Evolutionary conservation across 2,797 vertebrate genomes (phyloP), one percentile per base, ranked within the genome.

Genomic region (Sebastes trivittatus): DNA sequence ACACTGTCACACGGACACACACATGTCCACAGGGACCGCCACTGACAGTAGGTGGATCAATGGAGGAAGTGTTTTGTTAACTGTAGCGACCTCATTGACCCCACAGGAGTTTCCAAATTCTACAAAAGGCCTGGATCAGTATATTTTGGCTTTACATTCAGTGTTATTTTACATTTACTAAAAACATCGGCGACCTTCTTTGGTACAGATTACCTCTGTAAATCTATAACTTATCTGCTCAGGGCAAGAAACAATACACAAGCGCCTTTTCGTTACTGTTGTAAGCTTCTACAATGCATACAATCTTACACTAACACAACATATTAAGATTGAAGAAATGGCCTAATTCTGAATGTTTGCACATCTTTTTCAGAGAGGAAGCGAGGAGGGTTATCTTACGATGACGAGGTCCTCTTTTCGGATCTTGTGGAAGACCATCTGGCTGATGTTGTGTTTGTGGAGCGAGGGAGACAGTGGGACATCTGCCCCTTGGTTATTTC

Each of bases 351-450:
- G 54, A 10, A 13, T 4, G 22, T 38, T 2, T 60, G 10, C 14
- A 5, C 4, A 4, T 2, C 9, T 23, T 30, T 65, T 77, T 71
- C 6, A 74, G 16, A 63, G 56, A 63, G 54, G 4, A 59, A 66
- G 25, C 4, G 38, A 42, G 5, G 6, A 49, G 20, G 25, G n/a
- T 2, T 10, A 27, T 92, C 97, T 97, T 96, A 99, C 98, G 0
- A 96, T 96, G 89, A 95, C 86, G 34, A 99, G 96, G 84, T 99
- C 98, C 84, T 99, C 98, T 89, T 96, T 98, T 74, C 96, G 96
- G 86, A 99, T 99, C 94, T 98, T 99, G 95, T 99, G 98, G 92
- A 99, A 99, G 66, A 99, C 97, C 98, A 99, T 99, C 92, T 99
- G 98, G 93, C 95, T 98, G 93, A 99, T 95, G 88, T 96, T 97